Evolutionary conservation across 2,797 vertebrate genomes (phyloP).

Genomic region (Knipowitschia caucasica): DNA sequence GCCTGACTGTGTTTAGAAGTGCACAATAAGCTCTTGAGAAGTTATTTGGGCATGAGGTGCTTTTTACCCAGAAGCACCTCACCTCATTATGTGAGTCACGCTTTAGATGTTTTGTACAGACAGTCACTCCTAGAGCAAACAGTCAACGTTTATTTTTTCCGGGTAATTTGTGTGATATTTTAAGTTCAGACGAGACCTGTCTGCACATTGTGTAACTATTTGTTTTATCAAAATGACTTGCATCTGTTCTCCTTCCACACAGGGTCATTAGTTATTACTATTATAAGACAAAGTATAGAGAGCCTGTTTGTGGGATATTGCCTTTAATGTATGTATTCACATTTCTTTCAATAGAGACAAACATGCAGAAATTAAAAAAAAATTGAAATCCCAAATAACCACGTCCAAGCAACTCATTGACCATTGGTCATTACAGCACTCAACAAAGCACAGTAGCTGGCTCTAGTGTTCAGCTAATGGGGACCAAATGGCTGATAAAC

Average conservation of each 20-base stretch:
- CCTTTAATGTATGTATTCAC: no score
- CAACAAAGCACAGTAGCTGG: neutral
- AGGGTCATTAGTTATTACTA: no score
- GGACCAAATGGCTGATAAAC: neutral
- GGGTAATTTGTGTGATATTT: neutral
- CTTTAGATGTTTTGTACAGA: slow-evolving; percentile 2
- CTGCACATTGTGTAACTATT: slow-evolving; percentile 2
- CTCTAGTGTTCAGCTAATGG: neutral
- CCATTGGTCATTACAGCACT: neutral
- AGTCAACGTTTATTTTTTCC: neutral
- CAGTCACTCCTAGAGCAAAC: neutral
- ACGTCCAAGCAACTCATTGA: neutral
- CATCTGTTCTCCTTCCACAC: neutral
- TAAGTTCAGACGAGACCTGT: neutral
- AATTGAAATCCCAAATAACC: no score
- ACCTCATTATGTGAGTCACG: neutral
- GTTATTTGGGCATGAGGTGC: slow-evolving; percentile 29
- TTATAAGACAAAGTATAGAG: neutral
- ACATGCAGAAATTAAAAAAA: no score
- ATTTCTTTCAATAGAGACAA: no score
- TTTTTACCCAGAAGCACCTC: slow-evolving; percentile 3
- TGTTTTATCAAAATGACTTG: neutral
- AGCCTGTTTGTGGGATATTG: neutral
- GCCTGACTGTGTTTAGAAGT: slow-evolving; percentile 48
- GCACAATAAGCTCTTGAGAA: slow-evolving; percentile 55